phyloP scores from a whole-genome alignment of 2,888 invertebrate species.

The Oasisia sp. region DNA sequence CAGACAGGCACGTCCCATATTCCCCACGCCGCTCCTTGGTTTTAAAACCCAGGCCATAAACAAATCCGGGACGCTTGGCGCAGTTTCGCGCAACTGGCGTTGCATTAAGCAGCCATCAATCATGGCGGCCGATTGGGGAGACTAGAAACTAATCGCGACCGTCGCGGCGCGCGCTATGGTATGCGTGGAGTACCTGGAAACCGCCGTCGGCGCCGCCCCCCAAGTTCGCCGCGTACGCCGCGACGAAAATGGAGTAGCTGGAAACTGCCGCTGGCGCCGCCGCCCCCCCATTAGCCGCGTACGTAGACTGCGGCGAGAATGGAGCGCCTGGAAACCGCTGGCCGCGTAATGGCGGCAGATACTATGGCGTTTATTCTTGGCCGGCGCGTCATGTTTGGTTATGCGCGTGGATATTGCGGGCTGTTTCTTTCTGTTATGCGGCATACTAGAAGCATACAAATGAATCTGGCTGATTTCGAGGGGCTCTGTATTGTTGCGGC shows the following conservation, averaged over 20 bases:
- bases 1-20: not conserved
- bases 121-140: not conserved
- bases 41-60: not conserved
- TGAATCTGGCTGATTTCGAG: not conserved
- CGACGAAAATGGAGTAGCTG: not conserved
- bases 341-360: not conserved
- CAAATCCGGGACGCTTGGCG: not conserved
- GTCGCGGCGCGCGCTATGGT: not conserved
- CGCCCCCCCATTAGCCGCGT: no score
- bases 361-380: not conserved
- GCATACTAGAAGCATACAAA: not conserved
- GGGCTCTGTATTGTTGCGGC: not conserved
- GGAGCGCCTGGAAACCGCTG: not conserved
- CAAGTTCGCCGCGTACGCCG: not conserved
- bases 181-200: not conserved
- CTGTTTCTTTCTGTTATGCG: not conserved
- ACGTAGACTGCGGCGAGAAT: not conserved
- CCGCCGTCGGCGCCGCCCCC: not conserved
- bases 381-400: not conserved
- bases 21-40: not conserved
- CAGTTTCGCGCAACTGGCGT: not conserved
- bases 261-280: not conserved
- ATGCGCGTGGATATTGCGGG: not conserved
- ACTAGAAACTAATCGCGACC: not conserved
- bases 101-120: not conserved